Conservation (phyloP, 2,113 vertebrate species). For the Siniperca chuatsi region DNA sequence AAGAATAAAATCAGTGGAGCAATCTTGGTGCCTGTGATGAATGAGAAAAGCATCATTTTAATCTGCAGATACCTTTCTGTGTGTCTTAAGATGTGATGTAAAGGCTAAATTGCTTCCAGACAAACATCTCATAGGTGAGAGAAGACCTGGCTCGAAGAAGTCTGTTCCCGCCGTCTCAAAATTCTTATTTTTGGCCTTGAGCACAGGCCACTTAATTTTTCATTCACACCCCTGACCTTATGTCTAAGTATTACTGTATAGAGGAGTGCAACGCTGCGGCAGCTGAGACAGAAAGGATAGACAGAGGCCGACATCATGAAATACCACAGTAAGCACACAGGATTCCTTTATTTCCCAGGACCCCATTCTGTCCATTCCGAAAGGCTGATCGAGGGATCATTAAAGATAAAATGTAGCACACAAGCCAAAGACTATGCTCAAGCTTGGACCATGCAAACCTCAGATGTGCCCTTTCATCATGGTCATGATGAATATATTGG, state of each 20-base stretch:
- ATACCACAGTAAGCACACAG: conserved; percentile 55
- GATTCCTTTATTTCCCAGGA: conserved; percentile 60
- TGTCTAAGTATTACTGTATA: conserved; percentile 16
- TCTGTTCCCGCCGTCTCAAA: conserved; percentile 39
- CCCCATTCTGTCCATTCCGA: conserved; percentile 52
- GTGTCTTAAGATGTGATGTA: conserved; percentile 59
- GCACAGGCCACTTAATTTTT: conserved; percentile 56
- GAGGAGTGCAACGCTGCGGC: conserved; percentile 18
- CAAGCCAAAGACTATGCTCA: conserved; percentile 5
- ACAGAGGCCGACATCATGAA: conserved; percentile 55
- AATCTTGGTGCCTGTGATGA: conserved; percentile 52
- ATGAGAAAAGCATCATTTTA: conserved; percentile 41
- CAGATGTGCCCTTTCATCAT: conserved; percentile 4
- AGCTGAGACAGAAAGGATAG: conserved; percentile 36
- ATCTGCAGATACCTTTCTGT: conserved; percentile 58
- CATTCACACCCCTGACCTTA: conserved; percentile 63
- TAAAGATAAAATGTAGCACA: conserved; percentile 29
- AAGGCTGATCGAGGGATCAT: conserved; percentile 40
- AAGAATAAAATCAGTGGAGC: conserved; percentile 44
- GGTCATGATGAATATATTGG: conserved; percentile 18
- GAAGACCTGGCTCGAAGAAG: conserved; percentile 51
- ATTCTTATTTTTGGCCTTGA: conserved; percentile 59
- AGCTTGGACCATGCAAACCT: conserved; percentile 12
- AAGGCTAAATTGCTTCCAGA: conserved; percentile 71
- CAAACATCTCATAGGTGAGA: conserved; percentile 61